Conservation (phyloP, 2,113 vertebrate genomes). For the Chaetodon auriga region DNA sequence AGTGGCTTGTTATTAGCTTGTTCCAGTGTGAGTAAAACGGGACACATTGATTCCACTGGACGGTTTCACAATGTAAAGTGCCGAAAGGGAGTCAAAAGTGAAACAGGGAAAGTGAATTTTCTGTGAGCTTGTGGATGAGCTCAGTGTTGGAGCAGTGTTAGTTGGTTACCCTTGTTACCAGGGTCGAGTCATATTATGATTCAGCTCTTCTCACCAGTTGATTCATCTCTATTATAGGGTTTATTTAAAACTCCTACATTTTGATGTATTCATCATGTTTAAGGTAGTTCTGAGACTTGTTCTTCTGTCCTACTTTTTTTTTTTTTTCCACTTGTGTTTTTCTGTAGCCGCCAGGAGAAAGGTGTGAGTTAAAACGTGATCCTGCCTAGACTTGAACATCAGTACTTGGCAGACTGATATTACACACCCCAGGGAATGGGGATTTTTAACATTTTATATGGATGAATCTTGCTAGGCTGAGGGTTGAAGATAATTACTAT, state of each 20-base stretch:
- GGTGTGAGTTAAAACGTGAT: conserved; percentile 50
- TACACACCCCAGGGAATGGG: conserved; percentile 63
- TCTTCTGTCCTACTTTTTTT: not conserved
- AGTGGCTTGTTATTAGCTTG: not conserved
- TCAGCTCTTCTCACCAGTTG: conserved; percentile 61
- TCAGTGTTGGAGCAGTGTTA: conserved; percentile 31
- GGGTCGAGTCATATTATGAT: conserved; percentile 60
- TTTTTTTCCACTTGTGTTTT: conserved; percentile 6
- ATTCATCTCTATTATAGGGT: conserved; percentile 55
- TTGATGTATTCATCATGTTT: not conserved
- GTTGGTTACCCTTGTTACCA: conserved; percentile 34
- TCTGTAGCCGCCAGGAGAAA: conserved; percentile 50
- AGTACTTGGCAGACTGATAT: conserved; percentile 58
- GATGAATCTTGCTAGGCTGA: conserved; percentile 47
- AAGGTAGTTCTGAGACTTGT: not conserved
- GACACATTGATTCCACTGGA: not conserved
- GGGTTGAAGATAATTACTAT: conserved; percentile 54
- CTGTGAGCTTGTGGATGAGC: not conserved
- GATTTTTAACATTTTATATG: conserved; percentile 54
- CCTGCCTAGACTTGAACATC: conserved; percentile 75
- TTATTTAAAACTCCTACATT: conserved; percentile 27
- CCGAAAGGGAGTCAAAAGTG: conserved; percentile 4
- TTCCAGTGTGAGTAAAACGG: not conserved
- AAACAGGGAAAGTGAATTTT: not conserved
- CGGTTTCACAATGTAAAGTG: not conserved